phyloP scores from a whole-genome alignment of 2,888 invertebrate species.

The Metellina segmentata region DNA sequence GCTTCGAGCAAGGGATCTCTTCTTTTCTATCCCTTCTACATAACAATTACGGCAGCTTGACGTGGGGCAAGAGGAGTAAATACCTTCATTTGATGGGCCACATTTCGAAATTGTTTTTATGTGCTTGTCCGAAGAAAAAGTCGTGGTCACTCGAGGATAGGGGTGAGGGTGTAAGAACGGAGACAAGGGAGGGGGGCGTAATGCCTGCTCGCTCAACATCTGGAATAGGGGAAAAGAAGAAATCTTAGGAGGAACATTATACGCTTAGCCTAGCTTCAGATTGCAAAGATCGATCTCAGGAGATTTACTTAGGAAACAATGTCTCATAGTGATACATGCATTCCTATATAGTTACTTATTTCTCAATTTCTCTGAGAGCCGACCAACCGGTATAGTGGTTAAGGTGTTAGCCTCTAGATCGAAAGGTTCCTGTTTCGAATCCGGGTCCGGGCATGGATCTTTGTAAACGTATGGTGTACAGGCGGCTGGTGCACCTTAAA shows the following conservation, averaged over 20 bases:
- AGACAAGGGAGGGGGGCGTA: not conserved
- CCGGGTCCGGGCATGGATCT: too few species aligned
- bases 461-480: too few species aligned
- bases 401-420: too few species aligned
- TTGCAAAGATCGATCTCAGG: not conserved
- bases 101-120: conserved; percentile 58
- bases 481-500: too few species aligned
- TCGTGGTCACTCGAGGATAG: conserved; percentile 1
- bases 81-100: conserved; percentile 49
- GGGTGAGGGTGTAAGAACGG: too few species aligned
- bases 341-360: too few species aligned
- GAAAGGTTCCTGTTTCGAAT: too few species aligned
- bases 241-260: not conserved
- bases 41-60: conserved; percentile 29
- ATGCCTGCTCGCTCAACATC: not conserved
- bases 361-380: too few species aligned
- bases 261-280: not conserved
- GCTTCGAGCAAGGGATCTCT: not conserved
- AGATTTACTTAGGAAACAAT: not conserved
- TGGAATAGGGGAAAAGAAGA: not conserved
- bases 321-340: too few species aligned
- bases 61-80: conserved; percentile 22
- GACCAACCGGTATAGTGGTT: too few species aligned
- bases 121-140: conserved; percentile 21
- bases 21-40: conserved; percentile 28